Base-by-base conservation (phyloP, 2,888 invertebrate species). In the Patella ulyssiponensis region DNA sequence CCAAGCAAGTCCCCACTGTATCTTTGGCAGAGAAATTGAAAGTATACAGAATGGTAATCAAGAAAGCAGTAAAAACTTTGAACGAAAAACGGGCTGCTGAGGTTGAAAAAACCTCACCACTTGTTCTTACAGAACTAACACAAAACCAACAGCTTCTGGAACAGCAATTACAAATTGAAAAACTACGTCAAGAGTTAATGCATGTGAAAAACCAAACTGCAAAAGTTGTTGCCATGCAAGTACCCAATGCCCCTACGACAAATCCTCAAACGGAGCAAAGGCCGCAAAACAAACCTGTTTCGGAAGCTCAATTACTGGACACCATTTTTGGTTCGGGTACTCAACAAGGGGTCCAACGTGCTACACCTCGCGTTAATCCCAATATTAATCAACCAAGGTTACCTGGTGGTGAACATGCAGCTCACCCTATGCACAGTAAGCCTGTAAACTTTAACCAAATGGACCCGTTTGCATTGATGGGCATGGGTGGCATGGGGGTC, bases 401-500 rank as follows among this genome's bases (percentile, higher is more conserved):
- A 44, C 64, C 64, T 64, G 64, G 64, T 64, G 20, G 20, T 20
- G 23, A 11, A 23, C 64, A 64, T 64, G 20, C 64, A 12, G 64
- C 64, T 23, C 64, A 64, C 23, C 64, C 64, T 23, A 20, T 64
- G 12, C 64, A 64, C 23, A 23, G 20, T 23, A 11, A 23, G 11
- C 64, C 64, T 11, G 64, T 64, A 23, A 23, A 64, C 23, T 64
- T 64, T 23, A 64, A 64, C 64, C 11, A 23, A 3, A 23, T 64
- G 64, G 64, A 64, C 15, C 64, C 64, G 12, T 64, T 64, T 20
- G 23, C 64, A 64, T 14, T 69, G 9, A 71, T 73, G 74, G 54
- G 52, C 17, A 20, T 73, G 20, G 77, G 73, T 5, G 72, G 72
- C 1, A n/a, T 71, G 54, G 71, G 75, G 23, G 53, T 17, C 2